Evolutionary conservation across 1,140 invertebrate species (phyloP).

Genomic region (Adelges cooleyi): DNA sequence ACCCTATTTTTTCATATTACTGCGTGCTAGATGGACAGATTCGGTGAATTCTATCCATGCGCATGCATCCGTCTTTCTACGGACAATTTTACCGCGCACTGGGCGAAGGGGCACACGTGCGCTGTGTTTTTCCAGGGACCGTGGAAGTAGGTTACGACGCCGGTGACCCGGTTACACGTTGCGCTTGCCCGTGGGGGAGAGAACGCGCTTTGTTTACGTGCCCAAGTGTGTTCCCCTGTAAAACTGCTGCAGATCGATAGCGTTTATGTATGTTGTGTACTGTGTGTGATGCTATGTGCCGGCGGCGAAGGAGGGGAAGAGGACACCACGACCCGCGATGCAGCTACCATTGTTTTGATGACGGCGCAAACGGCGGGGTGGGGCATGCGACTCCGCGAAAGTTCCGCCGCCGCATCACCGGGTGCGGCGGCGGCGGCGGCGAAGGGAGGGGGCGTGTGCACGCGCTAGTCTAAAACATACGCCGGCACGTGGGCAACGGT

Average conservation of each 20-base stretch:
- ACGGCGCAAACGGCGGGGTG: background rate
- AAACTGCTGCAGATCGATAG: background rate
- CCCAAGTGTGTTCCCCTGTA: no score
- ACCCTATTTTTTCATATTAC: no score
- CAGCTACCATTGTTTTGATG: no score
- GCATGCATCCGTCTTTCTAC: no score
- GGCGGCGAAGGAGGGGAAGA: background rate
- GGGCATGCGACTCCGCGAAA: background rate
- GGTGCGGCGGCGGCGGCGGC: background rate
- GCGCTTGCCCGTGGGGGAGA: constrained; percentile 16
- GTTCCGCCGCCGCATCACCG: background rate
- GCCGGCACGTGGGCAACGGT: constrained; percentile 18
- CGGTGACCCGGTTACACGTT: constrained; percentile 10
- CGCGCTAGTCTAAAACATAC: constrained; percentile 14
- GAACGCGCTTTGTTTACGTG: background rate
- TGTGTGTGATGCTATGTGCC: background rate
- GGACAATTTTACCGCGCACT: no score
- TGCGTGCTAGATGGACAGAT: no score
- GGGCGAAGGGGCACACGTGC: no score
- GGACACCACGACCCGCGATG: background rate
- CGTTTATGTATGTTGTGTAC: background rate
- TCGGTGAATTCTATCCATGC: no score
- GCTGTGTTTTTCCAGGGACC: constrained; percentile 11
- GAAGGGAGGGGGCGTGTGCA: constrained; percentile 8
- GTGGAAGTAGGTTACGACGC: no score